These are phyloP conservation scores for Grallaria varia DNA, from an alignment of 2,113 vertebrate species.

Conservation along the genomic window DNA sequence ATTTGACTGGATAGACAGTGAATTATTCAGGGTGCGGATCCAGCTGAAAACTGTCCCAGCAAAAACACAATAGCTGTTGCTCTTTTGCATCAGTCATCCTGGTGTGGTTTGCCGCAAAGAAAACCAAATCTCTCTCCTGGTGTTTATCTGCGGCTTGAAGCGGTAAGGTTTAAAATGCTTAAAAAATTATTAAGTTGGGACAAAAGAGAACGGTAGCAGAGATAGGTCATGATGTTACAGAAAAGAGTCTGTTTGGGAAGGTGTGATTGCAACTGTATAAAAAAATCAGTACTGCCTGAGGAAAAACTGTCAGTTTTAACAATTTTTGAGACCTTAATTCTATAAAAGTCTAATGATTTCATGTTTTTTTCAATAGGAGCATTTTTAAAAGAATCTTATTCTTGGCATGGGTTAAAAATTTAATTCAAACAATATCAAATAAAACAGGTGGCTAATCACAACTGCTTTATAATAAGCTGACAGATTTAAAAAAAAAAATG, in stretches of 20 bases:
- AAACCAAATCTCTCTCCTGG: neutral
- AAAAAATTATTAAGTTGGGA: neutral
- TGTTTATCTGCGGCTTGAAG: neutral
- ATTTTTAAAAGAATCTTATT: neutral
- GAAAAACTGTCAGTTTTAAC: neutral
- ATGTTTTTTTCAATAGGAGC: neutral
- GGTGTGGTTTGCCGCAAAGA: neutral
- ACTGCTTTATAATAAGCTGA: neutral
- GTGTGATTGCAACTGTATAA: neutral
- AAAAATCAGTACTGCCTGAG: neutral
- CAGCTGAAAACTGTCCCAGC: neutral
- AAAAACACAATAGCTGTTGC: neutral
- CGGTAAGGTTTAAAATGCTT: neutral
- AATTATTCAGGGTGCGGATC: neutral
- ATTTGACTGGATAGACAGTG: neutral
- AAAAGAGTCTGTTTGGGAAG: neutral
- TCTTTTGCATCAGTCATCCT: neutral
- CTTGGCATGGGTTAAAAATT: neutral
- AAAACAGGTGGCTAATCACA: neutral
- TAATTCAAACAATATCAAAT: neutral
- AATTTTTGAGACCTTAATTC: neutral
- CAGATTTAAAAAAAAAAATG: neutral
- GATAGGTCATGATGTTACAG: neutral
- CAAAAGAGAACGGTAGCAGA: neutral
- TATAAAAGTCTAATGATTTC: neutral